Evolutionary conservation across 1,140 invertebrate species (phyloP).

Genomic region (Zaprionus nigranus): DNA sequence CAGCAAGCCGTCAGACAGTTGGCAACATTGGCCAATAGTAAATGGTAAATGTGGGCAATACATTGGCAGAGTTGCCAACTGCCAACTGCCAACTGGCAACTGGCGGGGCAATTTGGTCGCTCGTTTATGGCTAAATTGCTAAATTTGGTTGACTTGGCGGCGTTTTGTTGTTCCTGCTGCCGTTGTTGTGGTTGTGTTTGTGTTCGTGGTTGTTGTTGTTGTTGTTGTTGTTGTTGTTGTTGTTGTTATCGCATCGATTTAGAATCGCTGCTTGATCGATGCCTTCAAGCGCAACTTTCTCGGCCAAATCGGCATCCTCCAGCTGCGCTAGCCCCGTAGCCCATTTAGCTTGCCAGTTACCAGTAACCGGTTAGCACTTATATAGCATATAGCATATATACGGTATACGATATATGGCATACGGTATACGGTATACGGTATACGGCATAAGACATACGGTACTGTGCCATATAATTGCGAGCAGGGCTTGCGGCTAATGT

Average conservation of each 20-base stretch:
- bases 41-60: not conserved
- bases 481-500: conserved; percentile 31
- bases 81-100: conserved; percentile 19
- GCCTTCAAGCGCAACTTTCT: conserved; percentile 47
- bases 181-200: conserved; percentile 22
- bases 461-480: conserved; percentile 2
- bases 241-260: conserved; percentile 56
- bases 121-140: conserved; percentile 78
- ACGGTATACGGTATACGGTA: not conserved
- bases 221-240: conserved; percentile 7
- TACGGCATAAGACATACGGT: not conserved
- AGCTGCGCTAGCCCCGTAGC: not conserved
- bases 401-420: not conserved
- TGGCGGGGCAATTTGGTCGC: conserved; percentile 57
- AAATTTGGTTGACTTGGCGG: conserved; percentile 58
- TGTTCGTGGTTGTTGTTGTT: conserved; percentile 6
- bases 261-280: conserved; percentile 45
- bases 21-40: conserved; percentile 21
- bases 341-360: not conserved
- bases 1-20: conserved; percentile 27
- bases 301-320: conserved; percentile 32
- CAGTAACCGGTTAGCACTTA: not conserved
- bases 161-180: conserved; percentile 2
- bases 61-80: not conserved
- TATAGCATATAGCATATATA: too few species aligned